phyloP scores from a whole-genome alignment of 1,140 invertebrate species.

The Aphaenogaster floridana region DNA sequence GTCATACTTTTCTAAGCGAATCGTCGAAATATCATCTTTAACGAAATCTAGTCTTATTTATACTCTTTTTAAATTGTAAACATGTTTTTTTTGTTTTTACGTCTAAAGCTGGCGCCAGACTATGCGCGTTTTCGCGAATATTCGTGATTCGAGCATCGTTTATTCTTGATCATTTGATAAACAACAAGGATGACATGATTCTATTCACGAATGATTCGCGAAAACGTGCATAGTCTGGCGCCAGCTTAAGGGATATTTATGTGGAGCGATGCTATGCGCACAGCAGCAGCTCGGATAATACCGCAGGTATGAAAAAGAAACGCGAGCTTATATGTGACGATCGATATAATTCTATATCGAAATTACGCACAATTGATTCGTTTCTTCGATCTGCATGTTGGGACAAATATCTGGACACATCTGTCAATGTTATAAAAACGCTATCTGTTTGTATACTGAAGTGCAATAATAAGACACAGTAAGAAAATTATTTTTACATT shows the following conservation, averaged over 20 bases:
- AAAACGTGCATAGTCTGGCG: too few species aligned
- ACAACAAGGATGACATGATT: too few species aligned
- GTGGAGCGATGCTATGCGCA: not conserved
- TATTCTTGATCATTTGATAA: too few species aligned
- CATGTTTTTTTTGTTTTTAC: conserved; percentile 52
- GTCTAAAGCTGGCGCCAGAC: too few species aligned
- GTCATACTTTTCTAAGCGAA: conserved; percentile 59
- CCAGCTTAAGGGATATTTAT: conserved; percentile 24
- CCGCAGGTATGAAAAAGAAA: not conserved
- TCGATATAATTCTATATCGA: not conserved
- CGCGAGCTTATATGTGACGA: not conserved
- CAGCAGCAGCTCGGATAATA: not conserved
- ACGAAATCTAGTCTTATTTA: conserved; percentile 84
- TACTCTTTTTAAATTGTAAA: conserved; percentile 79
- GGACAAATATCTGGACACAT: not conserved
- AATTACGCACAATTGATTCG: not conserved
- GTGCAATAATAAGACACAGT: not conserved
- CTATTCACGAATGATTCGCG: too few species aligned
- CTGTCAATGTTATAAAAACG: not conserved
- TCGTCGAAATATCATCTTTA: conserved; percentile 72
- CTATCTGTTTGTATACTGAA: not conserved
- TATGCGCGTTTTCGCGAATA: too few species aligned
- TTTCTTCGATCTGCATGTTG: not conserved
- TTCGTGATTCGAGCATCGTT: too few species aligned
- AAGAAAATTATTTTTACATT: conserved; percentile 3